Evolutionary conservation across 2,797 vertebrate genomes (phyloP), one percentile per base, ranked within the genome.

Genomic region (Spinus pinus): DNA sequence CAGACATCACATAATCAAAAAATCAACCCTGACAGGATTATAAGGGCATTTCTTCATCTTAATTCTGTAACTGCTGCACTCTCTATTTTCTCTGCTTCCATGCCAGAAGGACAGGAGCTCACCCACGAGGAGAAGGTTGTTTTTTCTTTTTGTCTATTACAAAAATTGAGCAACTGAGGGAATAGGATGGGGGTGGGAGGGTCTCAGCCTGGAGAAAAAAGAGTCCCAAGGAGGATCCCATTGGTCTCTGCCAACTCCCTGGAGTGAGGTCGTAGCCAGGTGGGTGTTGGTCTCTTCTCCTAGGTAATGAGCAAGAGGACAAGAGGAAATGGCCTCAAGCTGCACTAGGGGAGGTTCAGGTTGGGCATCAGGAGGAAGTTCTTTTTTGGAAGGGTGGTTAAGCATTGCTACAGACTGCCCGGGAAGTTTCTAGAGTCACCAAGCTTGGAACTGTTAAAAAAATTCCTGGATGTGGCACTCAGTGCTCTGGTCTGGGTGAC

Each of bases 101-200:
- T 4, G 6, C 30, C 79, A 81, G 46, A 61, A 92, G 60, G 49
- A 50, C 0, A 1, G 21, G 27, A 81, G 30, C 4, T 83, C 50
- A 21, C 25, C 8, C 4, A 12, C 17, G 30, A 42, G 23, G 51
- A 56, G 19, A 57, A 57, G 6, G 35, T 10, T 54, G 15, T 22
- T 77, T 83, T 73, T 8, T 24, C 12, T 57, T 35, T 50, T 3
- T n/a, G 15, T 19, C 42, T 7, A 0, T 47, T 42, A 56, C 18
- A 84, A 78, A 84, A 79, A 24, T 10, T n/a, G 22, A 84, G 16
- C 27, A 71, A 15, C 33, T 42, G 58, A 47, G 33, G 18, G 39
- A 51, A 79, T 3, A 6, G 4, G 60, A 22, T 1, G 4, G 22
- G 5, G 7, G n/a, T n/a, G n/a, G 1, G 3, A 16, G 16, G 41